phyloP scores from a whole-genome alignment of 1,140 invertebrate genomes.

The Mercenaria mercenaria region DNA sequence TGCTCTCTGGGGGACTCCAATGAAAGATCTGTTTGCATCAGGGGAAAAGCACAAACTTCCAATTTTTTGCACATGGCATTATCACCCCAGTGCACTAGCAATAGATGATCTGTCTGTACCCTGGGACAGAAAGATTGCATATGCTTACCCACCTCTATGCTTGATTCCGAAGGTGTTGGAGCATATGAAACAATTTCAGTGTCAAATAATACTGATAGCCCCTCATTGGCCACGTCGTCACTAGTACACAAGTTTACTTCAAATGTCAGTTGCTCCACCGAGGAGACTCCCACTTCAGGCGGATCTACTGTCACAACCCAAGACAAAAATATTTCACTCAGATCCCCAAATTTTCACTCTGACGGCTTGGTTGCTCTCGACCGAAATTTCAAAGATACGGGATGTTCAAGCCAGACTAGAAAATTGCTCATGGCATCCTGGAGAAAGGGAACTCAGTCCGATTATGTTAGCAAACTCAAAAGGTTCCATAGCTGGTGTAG shows the following conservation, averaged over 20 bases:
- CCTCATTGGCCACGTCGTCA: slow-evolving; percentile 49
- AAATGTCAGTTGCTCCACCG: slow-evolving; percentile 5
- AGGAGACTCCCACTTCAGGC: not conserved
- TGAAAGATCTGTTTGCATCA: slow-evolving; percentile 52
- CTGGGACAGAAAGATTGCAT: slow-evolving; percentile 55
- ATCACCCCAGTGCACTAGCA: slow-evolving; percentile 33
- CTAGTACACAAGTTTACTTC: slow-evolving; percentile 25
- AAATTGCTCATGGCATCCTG: slow-evolving; percentile 33
- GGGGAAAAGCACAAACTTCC: slow-evolving; percentile 24
- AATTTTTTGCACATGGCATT: slow-evolving; percentile 52
- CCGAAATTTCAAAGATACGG: not conserved
- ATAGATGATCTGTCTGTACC: slow-evolving; percentile 58
- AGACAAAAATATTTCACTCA: slow-evolving; percentile 17
- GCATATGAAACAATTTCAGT: slow-evolving; percentile 50
- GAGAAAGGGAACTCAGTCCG: slow-evolving; percentile 48
- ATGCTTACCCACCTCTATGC: slow-evolving; percentile 64
- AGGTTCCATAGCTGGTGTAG: slow-evolving; percentile 47
- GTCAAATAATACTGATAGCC: slow-evolving; percentile 66
- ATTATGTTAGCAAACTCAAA: slow-evolving; percentile 28
- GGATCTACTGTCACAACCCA: not conserved
- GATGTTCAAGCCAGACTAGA: slow-evolving; percentile 8
- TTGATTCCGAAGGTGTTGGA: slow-evolving; percentile 47
- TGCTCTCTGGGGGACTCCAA: slow-evolving; percentile 3
- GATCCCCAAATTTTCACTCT: slow-evolving; percentile 51
- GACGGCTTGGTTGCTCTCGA: slow-evolving; percentile 20